Evolutionary conservation across 2,888 invertebrate species (phyloP), one percentile per base, ranked within the genome.

Genomic region (Cybosia mesomella): DNA sequence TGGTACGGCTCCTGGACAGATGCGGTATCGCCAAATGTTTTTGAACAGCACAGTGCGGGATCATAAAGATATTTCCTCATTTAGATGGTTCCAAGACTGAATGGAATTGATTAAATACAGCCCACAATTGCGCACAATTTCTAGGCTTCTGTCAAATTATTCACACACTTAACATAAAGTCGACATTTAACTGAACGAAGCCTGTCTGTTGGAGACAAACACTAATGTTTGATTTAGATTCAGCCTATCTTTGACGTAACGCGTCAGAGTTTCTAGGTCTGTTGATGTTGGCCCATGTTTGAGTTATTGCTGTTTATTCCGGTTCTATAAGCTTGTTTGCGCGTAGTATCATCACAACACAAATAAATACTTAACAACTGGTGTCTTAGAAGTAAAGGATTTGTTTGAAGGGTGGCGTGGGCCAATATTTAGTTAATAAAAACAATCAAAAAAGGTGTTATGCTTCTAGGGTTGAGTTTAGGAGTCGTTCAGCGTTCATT

Each of bases 191-290:
- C 59, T 36, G 34, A 13, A 21, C 59, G 49, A 22, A 8, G 22
- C 36, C 22, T 36, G 59, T 39, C 21, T 59, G 58, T 34, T 59
- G 36, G 36, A 59, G 59, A 39, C 36, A 59, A 59, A 58, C 36
- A 58, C 13, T 21, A 32, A 59, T 36, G 21, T 59, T 34, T 36
- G 21, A 58, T 21, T 58, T 21, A 34, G 58, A 34, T 58, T 3
- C 49, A 49, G 49, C 49, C 49, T 49, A 59, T 59, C 21, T 36
- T 21, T 22, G 58, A 59, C 15, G 36, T 36, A 32, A 59, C 22
- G 36, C 11, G 15, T 36, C n/a, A 1, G 32, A 58, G 13, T 59
- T 59, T 36, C 22, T 59, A 59, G 15, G 58, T 59, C 58, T 36
- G 36, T 22, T 15, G 49, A 49, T 49, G 49, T 36, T 22, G n/a